phyloP scores from a whole-genome alignment of 2,113 vertebrate genomes.

The Carassius carassius region DNA sequence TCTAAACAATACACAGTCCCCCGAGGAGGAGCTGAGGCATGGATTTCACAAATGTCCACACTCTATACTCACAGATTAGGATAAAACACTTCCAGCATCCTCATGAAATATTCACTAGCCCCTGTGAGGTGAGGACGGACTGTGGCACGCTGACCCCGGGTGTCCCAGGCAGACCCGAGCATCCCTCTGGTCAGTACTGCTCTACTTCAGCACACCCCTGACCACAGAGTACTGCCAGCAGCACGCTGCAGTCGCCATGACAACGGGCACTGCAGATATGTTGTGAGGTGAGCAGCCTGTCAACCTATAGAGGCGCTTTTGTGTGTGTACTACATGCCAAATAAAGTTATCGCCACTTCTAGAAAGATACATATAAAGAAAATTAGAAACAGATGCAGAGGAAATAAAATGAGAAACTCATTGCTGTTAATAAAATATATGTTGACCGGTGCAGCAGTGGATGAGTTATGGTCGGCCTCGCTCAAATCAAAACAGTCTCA shows the following conservation, averaged over 20 bases:
- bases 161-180: constrained; percentile 22
- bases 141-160: constrained; percentile 34
- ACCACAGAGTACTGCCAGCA: constrained; percentile 33
- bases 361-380: constrained; percentile 15
- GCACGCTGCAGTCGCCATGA: constrained; percentile 70
- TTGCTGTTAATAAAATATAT: constrained; percentile 44
- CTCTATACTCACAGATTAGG: not conserved
- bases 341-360: constrained; percentile 46
- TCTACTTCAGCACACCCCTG: constrained; percentile 37
- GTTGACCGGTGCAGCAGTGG: constrained; percentile 4
- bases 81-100: not conserved
- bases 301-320: constrained; percentile 44
- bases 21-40: not conserved
- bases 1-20: constrained; percentile 3
- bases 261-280: constrained; percentile 65
- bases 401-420: constrained; percentile 31
- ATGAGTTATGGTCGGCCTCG: constrained; percentile 43
- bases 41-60: constrained; percentile 22
- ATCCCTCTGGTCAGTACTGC: constrained; percentile 45
- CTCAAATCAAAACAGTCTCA: constrained; percentile 41
- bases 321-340: constrained; percentile 43
- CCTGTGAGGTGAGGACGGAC: not conserved
- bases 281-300: constrained; percentile 40
- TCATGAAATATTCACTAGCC: constrained; percentile 33
- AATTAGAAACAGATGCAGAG: constrained; percentile 11